Evolutionary conservation across 2,797 vertebrate genomes (phyloP).

Genomic region (Chaetodon trifasciatus): DNA sequence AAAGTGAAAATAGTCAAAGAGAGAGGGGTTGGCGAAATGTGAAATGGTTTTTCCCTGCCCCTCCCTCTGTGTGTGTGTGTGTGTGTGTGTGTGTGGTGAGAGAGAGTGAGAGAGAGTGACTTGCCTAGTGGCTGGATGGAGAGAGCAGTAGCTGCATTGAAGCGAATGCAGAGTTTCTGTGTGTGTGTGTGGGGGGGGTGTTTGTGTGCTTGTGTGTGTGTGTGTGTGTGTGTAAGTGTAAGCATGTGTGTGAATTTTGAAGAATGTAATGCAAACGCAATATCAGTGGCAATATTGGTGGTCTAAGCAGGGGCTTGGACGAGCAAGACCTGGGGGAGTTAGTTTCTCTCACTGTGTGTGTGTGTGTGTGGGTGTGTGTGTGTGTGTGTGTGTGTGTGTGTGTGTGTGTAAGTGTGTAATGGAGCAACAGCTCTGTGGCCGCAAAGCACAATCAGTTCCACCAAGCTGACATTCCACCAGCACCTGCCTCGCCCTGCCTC

Average conservation of each 20-base stretch:
- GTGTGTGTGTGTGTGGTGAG: conserved; percentile 15
- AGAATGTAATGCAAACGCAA: conserved; percentile 80
- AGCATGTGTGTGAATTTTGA: conserved; percentile 42
- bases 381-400: conserved; percentile 21
- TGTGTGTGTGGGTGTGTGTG: conserved; percentile 22
- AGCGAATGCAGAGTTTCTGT: conserved; percentile 9
- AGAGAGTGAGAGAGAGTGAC: conserved; percentile 15
- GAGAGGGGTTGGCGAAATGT: conserved; percentile 38
- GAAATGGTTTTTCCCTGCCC: conserved; percentile 38
- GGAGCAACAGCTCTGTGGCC: conserved; percentile 51
- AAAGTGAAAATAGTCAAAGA: conserved; percentile 55
- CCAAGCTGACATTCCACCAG: conserved; percentile 72
- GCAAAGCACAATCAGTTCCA: conserved; percentile 79
- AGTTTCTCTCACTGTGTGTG: conserved; percentile 19
- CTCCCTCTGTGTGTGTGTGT: conserved; percentile 6
- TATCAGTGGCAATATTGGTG: conserved; percentile 76
- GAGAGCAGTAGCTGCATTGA: conserved; percentile 28
- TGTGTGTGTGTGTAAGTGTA: conserved; percentile 12
- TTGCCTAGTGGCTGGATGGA: conserved; percentile 30
- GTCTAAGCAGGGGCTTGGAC: conserved; percentile 59
- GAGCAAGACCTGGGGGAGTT: conserved; percentile 60
- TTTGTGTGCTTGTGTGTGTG: conserved; percentile 8
- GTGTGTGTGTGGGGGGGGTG: conserved; percentile 9
- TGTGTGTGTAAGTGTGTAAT: conserved; percentile 47
- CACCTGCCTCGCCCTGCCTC: conserved; percentile 47